A percentile compares a stretch with the other conserved stretches of the same genome.
These are phyloP conservation scores for Phocoena sinus DNA, from an alignment of 2,113 vertebrate species.

Conservation along the genomic window DNA sequence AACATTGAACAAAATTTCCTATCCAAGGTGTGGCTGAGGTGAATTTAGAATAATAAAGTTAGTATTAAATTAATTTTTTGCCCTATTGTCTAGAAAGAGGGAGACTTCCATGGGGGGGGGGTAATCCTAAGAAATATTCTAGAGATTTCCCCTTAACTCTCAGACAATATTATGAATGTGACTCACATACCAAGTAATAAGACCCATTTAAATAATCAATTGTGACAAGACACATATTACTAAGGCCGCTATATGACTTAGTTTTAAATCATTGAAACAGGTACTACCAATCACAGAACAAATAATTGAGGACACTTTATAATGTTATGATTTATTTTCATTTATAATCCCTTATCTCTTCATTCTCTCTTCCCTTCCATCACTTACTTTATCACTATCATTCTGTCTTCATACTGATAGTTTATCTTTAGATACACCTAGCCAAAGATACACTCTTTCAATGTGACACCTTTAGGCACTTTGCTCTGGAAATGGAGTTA, in stretches of 20 bases:
- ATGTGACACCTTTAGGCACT: not conserved
- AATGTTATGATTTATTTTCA: not conserved
- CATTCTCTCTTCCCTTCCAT: not conserved
- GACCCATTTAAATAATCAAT: not conserved
- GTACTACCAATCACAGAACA: not conserved
- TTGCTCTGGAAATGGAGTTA: not conserved
- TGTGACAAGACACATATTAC: not conserved
- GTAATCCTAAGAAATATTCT: not conserved
- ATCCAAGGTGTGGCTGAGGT: fast-evolving
- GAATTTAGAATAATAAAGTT: not conserved
- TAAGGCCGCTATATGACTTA: not conserved
- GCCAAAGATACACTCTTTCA: not conserved
- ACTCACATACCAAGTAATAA: not conserved
- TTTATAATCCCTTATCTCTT: not conserved
- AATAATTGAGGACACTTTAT: not conserved
- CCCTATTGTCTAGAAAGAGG: not conserved
- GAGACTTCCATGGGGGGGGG: not conserved
- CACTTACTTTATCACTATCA: not conserved
- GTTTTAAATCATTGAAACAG: not conserved
- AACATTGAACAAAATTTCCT: not conserved
- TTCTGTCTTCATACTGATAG: not conserved
- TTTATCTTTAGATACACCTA: not conserved
- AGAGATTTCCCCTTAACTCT: not conserved
- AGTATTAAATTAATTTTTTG: not conserved
- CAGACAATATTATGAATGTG: not conserved